Base-by-base conservation (phyloP, 2,113 vertebrate genomes). In the Mustela lutreola region DNA sequence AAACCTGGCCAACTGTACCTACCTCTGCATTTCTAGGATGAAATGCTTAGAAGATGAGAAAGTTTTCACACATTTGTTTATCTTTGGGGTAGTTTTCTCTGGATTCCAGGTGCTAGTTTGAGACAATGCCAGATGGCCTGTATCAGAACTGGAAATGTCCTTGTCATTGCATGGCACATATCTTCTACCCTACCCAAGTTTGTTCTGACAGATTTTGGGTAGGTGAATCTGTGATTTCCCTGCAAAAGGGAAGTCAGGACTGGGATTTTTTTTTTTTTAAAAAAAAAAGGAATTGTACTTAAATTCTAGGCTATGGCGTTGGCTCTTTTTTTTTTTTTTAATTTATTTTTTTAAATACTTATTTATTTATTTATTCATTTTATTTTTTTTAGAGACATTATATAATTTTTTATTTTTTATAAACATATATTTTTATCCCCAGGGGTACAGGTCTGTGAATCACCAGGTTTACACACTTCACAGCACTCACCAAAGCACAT, bases 91-190 rank as follows among this genome's bases (percentile, higher is more conserved):
- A 11, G 31, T 28, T 79, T 63, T 50, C 24, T 28, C 26, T 78
- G 42, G 21, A 63, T 63, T 90, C 42, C 56, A 63, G 31, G 6
- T 78, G 28, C 19, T 50, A 2, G 9, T 12, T 63, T 39, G 63
- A 87, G 22, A 28, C 6, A 0, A 28, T 6, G 31, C 84, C 65
- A 28, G 48, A 18, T 15, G 9, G 50, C 22, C 5, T 12, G 33
- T 56, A 39, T 39, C 15, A 39, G n/a, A 88, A 39, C 15, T 28
- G 50, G n/a, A 10, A 56, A 36, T 7, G 58, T 45, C 36, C 42
- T 3, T 36, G 31, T 42, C 31, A 11, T 26, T 10, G 36, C 42
- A n/a, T 1, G 6, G 4, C 2, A 6, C 1, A 10, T 16, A 45
- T 31, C 28, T 14, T 62, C 71, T 5, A 19, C 14, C 21, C 31